phyloP scores from a whole-genome alignment of 2,113 vertebrate species.

The Tretioscincus oriximinensis region DNA sequence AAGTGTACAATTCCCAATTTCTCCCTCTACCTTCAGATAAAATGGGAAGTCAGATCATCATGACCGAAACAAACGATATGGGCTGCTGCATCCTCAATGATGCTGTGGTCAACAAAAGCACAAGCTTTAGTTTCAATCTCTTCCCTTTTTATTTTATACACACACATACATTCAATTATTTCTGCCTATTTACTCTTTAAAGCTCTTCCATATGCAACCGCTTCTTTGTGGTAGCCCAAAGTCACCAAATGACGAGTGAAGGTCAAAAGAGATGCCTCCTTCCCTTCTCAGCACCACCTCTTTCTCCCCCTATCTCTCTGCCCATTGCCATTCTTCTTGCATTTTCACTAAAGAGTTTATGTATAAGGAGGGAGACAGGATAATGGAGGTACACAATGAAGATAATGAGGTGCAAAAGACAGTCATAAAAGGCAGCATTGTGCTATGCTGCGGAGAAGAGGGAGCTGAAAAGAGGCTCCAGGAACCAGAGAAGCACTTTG shows the following conservation, averaged over 20 bases:
- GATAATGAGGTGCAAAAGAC: constrained; percentile 74
- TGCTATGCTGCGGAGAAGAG: constrained; percentile 7
- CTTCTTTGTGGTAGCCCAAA: not conserved
- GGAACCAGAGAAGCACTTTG: not conserved
- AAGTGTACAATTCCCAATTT: not conserved
- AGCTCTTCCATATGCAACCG: constrained; percentile 3
- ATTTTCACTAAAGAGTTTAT: constrained; percentile 67
- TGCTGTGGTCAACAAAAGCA: not conserved
- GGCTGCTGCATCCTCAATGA: not conserved
- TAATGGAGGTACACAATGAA: constrained; percentile 65
- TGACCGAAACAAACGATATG: not conserved
- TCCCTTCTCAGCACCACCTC: not conserved
- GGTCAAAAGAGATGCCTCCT: not conserved
- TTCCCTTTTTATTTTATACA: not conserved
- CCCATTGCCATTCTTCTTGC: constrained; percentile 24
- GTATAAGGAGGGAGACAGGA: constrained; percentile 45
- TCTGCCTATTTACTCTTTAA: constrained; percentile 46
- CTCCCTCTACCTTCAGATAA: not conserved
- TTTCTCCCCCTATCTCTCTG: constrained; percentile 4
- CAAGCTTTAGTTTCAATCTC: constrained; percentile 2
- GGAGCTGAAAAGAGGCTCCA: not conserved
- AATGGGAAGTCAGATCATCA: not conserved
- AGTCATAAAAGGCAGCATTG: constrained; percentile 65
- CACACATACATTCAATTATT: not conserved
- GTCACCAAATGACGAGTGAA: accelerated